phyloP scores from a whole-genome alignment of 2,113 vertebrate species.

The Gymnobelideus leadbeateri region DNA sequence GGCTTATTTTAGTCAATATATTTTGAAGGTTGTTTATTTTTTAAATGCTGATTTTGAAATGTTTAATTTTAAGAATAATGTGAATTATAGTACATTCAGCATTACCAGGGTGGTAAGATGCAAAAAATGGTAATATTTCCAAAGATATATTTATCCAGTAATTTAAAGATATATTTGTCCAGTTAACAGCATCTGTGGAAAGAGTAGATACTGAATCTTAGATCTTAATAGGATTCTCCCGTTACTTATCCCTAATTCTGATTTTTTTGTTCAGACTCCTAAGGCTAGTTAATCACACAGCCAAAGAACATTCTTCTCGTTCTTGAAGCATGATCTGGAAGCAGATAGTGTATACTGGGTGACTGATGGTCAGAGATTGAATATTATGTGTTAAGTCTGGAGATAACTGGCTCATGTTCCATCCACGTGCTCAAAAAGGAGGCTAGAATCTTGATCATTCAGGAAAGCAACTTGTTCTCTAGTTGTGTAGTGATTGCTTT shows the following conservation, averaged over 20 bases:
- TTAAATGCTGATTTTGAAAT: constrained; percentile 27
- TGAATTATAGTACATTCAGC: not conserved
- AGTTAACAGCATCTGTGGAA: not conserved
- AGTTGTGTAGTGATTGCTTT: not conserved
- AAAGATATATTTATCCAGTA: not conserved
- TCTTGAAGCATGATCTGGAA: not conserved
- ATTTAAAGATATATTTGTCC: too few relatives aligned
- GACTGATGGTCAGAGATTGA: not conserved
- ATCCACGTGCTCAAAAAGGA: not conserved
- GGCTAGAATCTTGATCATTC: not conserved
- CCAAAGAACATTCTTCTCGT: not conserved
- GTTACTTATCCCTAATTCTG: not conserved
- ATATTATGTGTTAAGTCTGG: not conserved
- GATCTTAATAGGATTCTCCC: not conserved
- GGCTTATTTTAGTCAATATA: not conserved
- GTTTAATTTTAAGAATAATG: not conserved
- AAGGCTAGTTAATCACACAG: not conserved
- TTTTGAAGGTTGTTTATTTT: not conserved
- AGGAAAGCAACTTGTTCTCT: not conserved
- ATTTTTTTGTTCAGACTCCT: not conserved
- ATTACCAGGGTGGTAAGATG: not conserved
- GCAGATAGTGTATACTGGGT: not conserved
- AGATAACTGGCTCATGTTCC: not conserved
- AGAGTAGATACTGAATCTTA: not conserved
- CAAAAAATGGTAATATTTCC: not conserved